A percentile compares a stretch with the other conserved stretches of the same genome.
Evolutionary conservation across 2,797 vertebrate species (phyloP).

Genomic region (Myotis daubentonii): DNA sequence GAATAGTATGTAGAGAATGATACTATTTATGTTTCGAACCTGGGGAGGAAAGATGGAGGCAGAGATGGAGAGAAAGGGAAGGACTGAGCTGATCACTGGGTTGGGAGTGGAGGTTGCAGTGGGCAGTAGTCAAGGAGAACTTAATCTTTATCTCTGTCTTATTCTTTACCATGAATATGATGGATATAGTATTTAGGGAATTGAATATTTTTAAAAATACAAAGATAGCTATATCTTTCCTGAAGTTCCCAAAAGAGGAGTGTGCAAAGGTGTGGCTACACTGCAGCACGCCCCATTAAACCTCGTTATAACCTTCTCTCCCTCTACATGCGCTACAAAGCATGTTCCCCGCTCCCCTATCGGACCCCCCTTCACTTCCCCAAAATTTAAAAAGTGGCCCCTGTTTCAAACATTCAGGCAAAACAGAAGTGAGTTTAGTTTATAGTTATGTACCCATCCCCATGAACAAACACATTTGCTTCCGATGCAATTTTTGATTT

Average conservation of each 20-base stretch:
- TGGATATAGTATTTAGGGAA: background rate
- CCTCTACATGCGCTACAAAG: background rate
- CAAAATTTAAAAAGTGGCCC: background rate
- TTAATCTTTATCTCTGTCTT: background rate
- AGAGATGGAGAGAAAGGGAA: background rate
- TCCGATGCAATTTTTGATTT: background rate
- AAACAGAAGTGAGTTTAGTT: background rate
- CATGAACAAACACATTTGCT: background rate
- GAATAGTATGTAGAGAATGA: background rate
- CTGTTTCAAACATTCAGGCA: background rate
- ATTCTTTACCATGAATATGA: background rate
- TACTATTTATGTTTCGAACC: background rate
- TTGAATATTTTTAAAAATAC: background rate
- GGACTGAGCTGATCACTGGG: background rate
- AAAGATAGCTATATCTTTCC: background rate
- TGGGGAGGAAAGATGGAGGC: background rate
- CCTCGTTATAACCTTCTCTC: background rate
- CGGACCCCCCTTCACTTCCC: background rate
- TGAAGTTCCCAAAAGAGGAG: background rate
- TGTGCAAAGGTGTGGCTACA: background rate
- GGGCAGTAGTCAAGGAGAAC: background rate
- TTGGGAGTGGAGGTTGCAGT: background rate
- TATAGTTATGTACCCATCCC: background rate
- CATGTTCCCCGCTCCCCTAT: background rate
- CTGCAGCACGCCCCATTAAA: too few relatives aligned